A percentile compares a stretch with the other conserved stretches of the same genome.
Conservation (phyloP, 92 coral and sea anemone species). For the Zoanthus solanderi region DNA sequence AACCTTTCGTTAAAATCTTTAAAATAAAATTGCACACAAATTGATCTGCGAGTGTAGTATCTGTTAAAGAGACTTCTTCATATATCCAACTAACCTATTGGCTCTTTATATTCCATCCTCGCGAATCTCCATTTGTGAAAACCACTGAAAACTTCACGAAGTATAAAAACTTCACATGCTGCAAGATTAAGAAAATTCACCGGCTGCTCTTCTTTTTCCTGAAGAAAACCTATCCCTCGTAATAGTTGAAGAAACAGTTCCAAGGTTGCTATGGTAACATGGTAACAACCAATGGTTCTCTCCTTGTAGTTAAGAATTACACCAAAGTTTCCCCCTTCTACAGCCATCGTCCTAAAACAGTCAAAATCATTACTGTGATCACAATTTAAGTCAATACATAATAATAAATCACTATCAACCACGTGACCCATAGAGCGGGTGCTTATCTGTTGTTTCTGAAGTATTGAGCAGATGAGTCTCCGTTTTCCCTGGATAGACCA, state of each 20-base stretch:
- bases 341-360: slow-evolving; percentile 75
- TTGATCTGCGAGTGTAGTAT: not conserved
- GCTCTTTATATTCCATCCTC: slow-evolving; percentile 80
- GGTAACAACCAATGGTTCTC: slow-evolving; percentile 83
- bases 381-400: not conserved
- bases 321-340: slow-evolving; percentile 93
- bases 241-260: slow-evolving; percentile 79
- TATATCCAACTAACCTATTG: slow-evolving; percentile 70
- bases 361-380: not conserved
- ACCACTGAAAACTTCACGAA: slow-evolving; percentile 90
- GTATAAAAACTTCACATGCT: slow-evolving; percentile 86
- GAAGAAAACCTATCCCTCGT: slow-evolving; percentile 78
- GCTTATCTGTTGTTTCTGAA: too few relatives aligned
- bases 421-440: too few relatives aligned
- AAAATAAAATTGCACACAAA: not conserved
- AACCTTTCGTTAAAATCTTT: too few relatives aligned
- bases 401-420: too few relatives aligned
- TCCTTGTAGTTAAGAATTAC: slow-evolving; percentile 80
- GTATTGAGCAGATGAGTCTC: too few relatives aligned
- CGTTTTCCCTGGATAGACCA: too few relatives aligned
- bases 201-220: slow-evolving; percentile 65
- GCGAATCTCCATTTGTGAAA: slow-evolving; percentile 96
- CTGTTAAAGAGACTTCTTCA: not conserved
- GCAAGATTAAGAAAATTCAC: slow-evolving; percentile 86
- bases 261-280: slow-evolving; percentile 91